Evolutionary conservation across 2,888 invertebrate genomes (phyloP), one percentile per base, ranked within the genome.

Genomic region (Trachelus stipa): DNA sequence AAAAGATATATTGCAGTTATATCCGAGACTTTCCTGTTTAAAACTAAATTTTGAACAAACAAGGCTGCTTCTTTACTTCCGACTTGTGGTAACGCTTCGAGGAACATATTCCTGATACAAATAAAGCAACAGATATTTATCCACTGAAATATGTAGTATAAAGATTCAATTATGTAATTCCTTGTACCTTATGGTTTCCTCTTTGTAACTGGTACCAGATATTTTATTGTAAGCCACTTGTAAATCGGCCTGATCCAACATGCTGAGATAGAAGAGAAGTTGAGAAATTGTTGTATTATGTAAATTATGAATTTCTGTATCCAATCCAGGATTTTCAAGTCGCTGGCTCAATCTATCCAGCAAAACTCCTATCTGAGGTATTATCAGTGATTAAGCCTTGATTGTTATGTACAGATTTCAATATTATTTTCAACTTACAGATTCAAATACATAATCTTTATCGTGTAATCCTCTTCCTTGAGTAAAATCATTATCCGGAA

Each of bases 11-110:
- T 93, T 0, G 95, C 93, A 0, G 94, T 94, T 2, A 94, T 93
- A 34, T 95, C 94, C 85, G 95, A 95, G 0, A 95, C 93, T 91
- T 94, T 92, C 34, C 92, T 92, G 40, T 94, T 93, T 35, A 94
- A 88, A 1, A 96, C 94, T 73, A 96, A 90, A 84, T 95, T 94
- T 80, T 94, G 92, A 40, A 95, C 94, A 75, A 96, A 93, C 73
- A 94, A 91, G 0, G 95, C 94, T 3, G 95, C 94, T 0, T 94
- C 94, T 40, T 93, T 93, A 11, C 95, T 95, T 71, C 95, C 94
- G 35, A 95, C 94, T 85, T 95, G 94, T 0, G 96, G 96, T 56
- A 96, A 92, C 0, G 95, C 93, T 88, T 96, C 96, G 83, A 95
- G 91, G 87, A 96, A 95, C 85, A 96, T 94, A 86, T 96, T 96